phyloP scores from a whole-genome alignment of 2,888 invertebrate genomes.

The Boloria euphrosyne region DNA sequence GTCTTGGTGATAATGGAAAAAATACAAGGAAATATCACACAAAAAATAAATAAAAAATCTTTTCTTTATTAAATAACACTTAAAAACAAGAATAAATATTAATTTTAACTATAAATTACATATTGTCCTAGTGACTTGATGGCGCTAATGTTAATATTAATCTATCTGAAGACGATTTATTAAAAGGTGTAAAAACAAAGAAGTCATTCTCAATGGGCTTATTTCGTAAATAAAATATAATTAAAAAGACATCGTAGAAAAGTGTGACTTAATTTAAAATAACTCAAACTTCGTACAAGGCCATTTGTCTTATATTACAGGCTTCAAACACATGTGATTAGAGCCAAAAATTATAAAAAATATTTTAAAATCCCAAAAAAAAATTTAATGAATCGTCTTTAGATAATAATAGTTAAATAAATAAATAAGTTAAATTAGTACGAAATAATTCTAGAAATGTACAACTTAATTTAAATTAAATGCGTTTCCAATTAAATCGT shows the following conservation, averaged over 20 bases:
- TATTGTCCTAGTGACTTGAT: constrained; percentile 69
- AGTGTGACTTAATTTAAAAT: too few relatives aligned
- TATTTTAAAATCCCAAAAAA: too few relatives aligned
- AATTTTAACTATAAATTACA: constrained; percentile 21
- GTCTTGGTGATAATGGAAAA: too few relatives aligned
- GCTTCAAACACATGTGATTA: too few relatives aligned
- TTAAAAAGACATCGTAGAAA: too few relatives aligned
- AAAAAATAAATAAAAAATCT: not conserved
- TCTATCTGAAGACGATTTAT: constrained; percentile 22
- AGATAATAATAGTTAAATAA: constrained; percentile 20
- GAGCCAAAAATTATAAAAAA: too few relatives aligned
- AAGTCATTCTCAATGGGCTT: too few relatives aligned
- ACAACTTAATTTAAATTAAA: constrained; percentile 26
- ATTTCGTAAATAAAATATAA: too few relatives aligned
- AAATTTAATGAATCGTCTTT: constrained; percentile 1
- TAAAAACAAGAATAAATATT: not conserved
- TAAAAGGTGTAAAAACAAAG: not conserved
- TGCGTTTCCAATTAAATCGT: constrained; percentile 6
- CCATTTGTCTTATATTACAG: too few relatives aligned
- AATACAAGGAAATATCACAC: not conserved
- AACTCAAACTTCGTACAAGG: too few relatives aligned
- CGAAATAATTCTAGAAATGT: constrained; percentile 3
- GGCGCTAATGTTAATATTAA: constrained; percentile 40
- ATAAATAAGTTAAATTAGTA: not conserved
- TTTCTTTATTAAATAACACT: constrained; percentile 10